phyloP scores from a whole-genome alignment of 2,888 invertebrate genomes.

The Spodoptera littoralis region DNA sequence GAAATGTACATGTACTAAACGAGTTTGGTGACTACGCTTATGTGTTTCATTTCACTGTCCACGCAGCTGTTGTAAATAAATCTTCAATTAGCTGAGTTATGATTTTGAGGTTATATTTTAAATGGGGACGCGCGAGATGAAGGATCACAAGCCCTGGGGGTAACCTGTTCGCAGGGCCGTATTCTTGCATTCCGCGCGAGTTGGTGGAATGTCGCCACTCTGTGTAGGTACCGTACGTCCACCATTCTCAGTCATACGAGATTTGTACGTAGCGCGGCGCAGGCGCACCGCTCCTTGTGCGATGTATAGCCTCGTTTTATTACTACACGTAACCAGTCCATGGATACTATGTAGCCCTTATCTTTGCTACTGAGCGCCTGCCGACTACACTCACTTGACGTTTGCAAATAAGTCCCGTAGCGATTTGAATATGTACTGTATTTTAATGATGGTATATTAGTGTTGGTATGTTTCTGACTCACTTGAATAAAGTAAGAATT shows the following conservation, averaged over 20 bases:
- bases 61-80: conserved; percentile 79
- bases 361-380: conserved; percentile 73
- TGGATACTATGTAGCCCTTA: conserved; percentile 76
- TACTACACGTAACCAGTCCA: conserved; percentile 77
- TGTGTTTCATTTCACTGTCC: conserved; percentile 61
- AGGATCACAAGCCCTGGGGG: conserved; percentile 73
- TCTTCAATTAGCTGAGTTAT: conserved; percentile 64
- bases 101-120: conserved; percentile 76
- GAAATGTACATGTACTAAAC: conserved; percentile 80
- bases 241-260: conserved; percentile 81
- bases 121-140: conserved; percentile 74
- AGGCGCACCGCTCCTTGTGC: conserved; percentile 73
- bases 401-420: conserved; percentile 46
- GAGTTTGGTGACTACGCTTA: conserved; percentile 77
- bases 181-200: conserved; percentile 81
- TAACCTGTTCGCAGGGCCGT: conserved; percentile 85
- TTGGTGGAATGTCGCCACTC: conserved; percentile 85
- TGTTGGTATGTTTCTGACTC: conserved; percentile 12
- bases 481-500: conserved; percentile 19
- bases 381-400: conserved; percentile 55
- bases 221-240: conserved; percentile 83
- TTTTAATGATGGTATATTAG: conserved; percentile 11
- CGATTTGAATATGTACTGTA: conserved; percentile 32
- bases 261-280: conserved; percentile 81
- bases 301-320: conserved; percentile 77